Base-by-base conservation (phyloP, 2,113 vertebrate species). In the Athene noctua region DNA sequence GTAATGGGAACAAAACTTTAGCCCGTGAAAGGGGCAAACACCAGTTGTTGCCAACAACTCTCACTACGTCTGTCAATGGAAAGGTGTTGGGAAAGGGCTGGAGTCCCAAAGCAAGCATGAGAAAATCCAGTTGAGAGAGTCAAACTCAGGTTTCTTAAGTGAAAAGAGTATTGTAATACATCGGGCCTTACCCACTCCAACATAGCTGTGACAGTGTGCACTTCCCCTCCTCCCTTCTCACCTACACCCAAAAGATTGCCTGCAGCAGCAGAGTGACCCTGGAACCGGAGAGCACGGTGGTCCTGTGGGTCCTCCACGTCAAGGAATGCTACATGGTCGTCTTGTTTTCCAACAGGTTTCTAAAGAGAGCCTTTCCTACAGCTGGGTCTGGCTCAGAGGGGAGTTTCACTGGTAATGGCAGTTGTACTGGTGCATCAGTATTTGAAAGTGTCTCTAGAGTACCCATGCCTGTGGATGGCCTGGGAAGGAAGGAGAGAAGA, bases 61-160 rank as follows among this genome's bases (percentile, higher is more conserved):
- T 95, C 49, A 46, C 85, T 94, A 32, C 4, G 3, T 82, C 66
- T 73, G 47, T 83, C 8, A 3, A 42, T 70, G 38, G 70, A 71
- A 92, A 38, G 27, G 51, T 40, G 20, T 57, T 8, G 5, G 61
- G 59, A 93, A 83, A 46, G 71, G 58, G 40, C 67, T 92, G 91
- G 49, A 90, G 46, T 88, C 80, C 80, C 72, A 78, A 65, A 94
- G 72, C 61, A 87, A 95, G 86, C 90, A 42, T 2, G 66, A 88
- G 80, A 90, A 95, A 90, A 94, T 83, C 62, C 58, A 68, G 80
- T 51, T 91, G 90, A 93, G 90, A 86, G 79, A 72, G 42, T 93
- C 85, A 94, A 91, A 87, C 96, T 97, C 94, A 95, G 94, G 88
- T 96, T 94, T 96, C 89, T 84, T 86, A 85, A 85, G 54, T 62